Evolutionary conservation across 1,140 invertebrate species (phyloP), one percentile per base, ranked within the genome.

Genomic region (silkworm (Bombyx mori)): DNA sequence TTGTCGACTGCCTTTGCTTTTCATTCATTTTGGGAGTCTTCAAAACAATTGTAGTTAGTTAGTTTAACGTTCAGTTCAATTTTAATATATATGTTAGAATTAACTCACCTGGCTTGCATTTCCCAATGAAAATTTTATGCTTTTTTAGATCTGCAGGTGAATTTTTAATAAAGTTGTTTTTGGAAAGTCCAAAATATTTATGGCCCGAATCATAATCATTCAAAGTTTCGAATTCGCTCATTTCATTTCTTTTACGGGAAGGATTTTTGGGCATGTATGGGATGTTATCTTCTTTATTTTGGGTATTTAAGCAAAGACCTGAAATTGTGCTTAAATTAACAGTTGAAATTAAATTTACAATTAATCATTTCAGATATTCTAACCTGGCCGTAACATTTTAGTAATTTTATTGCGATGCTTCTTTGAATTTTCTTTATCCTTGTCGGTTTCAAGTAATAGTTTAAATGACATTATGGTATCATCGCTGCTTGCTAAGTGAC

Each of bases 381-480:
- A 64, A 81, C 80, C 67, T 69, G 63, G 60, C 63, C 63, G 72
- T 47, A 83, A 68, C 42, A 77, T 57, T 18, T 74, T 62, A 43
- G 81, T 69, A 59, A 79, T 60, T 35, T 62, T 68, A 44, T 75
- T 79, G n/a, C 71, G 66, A 44, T 52, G 50, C 61, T 73, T 83
- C 65, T 63, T 72, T 12, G 44, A 12, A 9, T 58, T 8, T 54
- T 61, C 65, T 54, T 70, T 71, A 9, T 63, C 61, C 47, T 55
- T 43, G 51, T 75, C 64, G 18, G 64, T 45, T 47, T 82, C 75
- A 68, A 77, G 63, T 9, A 73, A 58, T 18, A 86, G 57, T 62
- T 86, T 68, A 58, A 86, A 86, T 0, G 75, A 79, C 66, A 80
- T 71, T 42, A 86, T 80, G 12, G 81, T 84, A 60, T 79, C 75